Conservation (phyloP, 1,140 invertebrate species). For the Pentalonia nigronervosa region DNA sequence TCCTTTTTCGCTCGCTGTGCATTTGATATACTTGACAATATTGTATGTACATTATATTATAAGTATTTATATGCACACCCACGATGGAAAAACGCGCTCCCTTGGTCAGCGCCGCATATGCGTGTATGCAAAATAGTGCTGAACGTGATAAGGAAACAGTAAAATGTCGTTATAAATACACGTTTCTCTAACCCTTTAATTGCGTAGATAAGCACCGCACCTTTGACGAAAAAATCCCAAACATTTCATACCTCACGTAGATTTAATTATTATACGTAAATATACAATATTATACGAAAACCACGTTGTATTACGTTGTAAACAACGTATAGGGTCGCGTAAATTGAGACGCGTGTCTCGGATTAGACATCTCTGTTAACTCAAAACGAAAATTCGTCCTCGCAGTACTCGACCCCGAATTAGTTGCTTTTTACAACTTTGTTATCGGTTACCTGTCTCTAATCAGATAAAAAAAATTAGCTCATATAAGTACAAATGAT, state of each 20-base stretch:
- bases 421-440: not conserved
- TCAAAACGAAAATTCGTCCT: not conserved
- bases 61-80: not conserved
- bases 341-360: not conserved
- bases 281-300: not conserved
- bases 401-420: not conserved
- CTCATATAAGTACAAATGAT: not conserved
- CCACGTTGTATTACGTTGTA: no score
- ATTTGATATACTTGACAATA: conserved; percentile 1
- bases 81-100: not conserved
- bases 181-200: not conserved
- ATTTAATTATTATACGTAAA: no score
- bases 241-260: not conserved
- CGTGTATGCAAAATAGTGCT: conserved; percentile 19
- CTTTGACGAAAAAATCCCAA: not conserved
- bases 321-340: not conserved
- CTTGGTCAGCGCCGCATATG: not conserved
- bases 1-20: not conserved
- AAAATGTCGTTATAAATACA: not conserved
- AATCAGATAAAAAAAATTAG: not conserved
- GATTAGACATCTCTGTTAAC: not conserved
- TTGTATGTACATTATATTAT: not conserved
- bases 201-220: not conserved
- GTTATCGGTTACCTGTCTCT: not conserved
- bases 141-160: not conserved